Evolutionary conservation across 2,888 invertebrate species (phyloP).

Genomic region (Actias luna): DNA sequence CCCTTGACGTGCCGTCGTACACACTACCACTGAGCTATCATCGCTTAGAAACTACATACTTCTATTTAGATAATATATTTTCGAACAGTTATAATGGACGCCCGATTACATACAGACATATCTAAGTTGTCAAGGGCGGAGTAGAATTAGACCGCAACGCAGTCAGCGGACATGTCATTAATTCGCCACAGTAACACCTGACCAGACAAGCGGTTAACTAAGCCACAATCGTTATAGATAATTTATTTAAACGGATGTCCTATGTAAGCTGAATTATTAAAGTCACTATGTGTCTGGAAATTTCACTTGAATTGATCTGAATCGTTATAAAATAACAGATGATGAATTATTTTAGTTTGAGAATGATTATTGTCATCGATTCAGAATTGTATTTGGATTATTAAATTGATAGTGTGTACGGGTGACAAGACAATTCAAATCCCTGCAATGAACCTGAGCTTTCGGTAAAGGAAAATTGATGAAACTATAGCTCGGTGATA

Average conservation of each 20-base stretch:
- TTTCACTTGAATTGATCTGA: background rate
- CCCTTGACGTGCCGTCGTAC: no score
- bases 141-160: slow-evolving; percentile 35
- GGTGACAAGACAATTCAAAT: no score
- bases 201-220: slow-evolving; percentile 14
- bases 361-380: no score
- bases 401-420: no score
- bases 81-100: background rate
- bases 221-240: slow-evolving; percentile 10
- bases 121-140: slow-evolving; percentile 10
- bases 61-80: background rate
- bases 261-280: background rate
- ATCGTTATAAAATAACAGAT: no score
- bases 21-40: no score
- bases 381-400: no score
- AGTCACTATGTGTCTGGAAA: background rate
- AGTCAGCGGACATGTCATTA: slow-evolving; percentile 59
- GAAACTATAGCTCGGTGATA: no score
- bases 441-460: no score
- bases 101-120: background rate
- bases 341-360: no score
- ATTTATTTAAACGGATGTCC: background rate
- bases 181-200: slow-evolving; percentile 57
- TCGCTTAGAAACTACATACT: no score
- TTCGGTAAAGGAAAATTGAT: no score